These are phyloP conservation scores for Bombus impatiens DNA, from an alignment of 1,140 invertebrate species.

Conservation along the genomic window DNA sequence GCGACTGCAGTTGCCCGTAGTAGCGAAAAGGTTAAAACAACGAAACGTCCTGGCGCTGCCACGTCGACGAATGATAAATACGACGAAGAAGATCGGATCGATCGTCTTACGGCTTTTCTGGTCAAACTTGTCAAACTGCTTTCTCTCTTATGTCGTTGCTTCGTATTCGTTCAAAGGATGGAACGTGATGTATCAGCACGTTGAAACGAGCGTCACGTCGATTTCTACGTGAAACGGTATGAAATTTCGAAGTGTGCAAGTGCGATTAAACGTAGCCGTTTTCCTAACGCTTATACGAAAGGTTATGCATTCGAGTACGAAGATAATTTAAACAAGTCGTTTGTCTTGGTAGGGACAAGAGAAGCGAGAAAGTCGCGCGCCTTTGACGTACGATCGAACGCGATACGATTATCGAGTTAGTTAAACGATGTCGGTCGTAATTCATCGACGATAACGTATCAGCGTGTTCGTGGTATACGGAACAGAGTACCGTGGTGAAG, in stretches of 20 bases:
- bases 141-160: background rate
- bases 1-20: no score
- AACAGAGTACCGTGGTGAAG: constrained; percentile 11
- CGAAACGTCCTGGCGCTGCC: no score
- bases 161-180: background rate
- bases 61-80: no score
- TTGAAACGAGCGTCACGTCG: background rate
- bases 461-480: constrained; percentile 15
- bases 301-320: background rate
- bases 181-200: background rate
- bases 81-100: no score
- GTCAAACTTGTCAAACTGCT: background rate
- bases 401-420: background rate
- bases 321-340: constrained; percentile 9
- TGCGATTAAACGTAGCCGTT: background rate
- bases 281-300: background rate
- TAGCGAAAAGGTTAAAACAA: no score
- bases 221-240: background rate
- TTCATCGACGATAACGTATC: background rate
- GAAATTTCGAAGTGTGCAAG: background rate
- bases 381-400: background rate
- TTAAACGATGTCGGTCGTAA: background rate
- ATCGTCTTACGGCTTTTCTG: background rate
- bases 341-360: background rate
- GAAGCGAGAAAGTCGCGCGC: background rate